Base-by-base conservation (phyloP, 1,140 invertebrate genomes). In the Pogonomyrmex californicus region DNA sequence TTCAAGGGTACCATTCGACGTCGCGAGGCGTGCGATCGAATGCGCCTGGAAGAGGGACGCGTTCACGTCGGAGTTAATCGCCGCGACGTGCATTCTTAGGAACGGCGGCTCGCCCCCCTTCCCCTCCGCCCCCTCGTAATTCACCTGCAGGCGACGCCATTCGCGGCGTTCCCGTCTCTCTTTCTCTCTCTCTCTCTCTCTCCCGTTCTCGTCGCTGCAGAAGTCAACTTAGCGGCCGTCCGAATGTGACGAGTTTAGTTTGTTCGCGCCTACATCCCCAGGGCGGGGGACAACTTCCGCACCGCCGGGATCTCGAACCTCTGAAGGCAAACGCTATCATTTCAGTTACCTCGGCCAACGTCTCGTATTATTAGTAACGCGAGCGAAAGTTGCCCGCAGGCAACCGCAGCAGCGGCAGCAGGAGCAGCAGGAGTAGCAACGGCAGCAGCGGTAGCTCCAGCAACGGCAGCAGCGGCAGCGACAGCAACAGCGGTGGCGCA, bases 211-310 rank as follows among this genome's bases (percentile, higher is more conserved):
- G 49, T 41, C 47, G 23, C 33, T 30, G 68, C 68, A 36, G 23
- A 23, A 83, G 41, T 73, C 56, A 47, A 36, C 7, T 83, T 49
- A 56, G 66, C 54, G 54, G 33, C 66, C 79, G 66, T 71, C 54
- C 66, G 56, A 83, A 73, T 33, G 79, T 47, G 68, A 83, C 30
- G 54, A 83, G 68, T 73, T 73, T 49, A 60, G 68, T 82, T 71
- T 70, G 78, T 71, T 78, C 17, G 36, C 78, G 38, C 47, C 60
- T 41, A 33, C 66, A 75, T 75, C 68, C 63, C 68, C 10, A 51
- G 54, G 68, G 30, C 12, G 79, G 54, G 41, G 41, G 30, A 36
- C 56, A 83, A 83, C 79, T 83, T 83, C n/a, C 41, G 41, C 12
- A 36, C 68, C 41, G 44, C 6, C 79, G 54, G 79, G 79, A 75